These are phyloP conservation scores for Brachionus plicatilis DNA, from an alignment of 1,140 invertebrate species.

Conservation along the genomic window DNA sequence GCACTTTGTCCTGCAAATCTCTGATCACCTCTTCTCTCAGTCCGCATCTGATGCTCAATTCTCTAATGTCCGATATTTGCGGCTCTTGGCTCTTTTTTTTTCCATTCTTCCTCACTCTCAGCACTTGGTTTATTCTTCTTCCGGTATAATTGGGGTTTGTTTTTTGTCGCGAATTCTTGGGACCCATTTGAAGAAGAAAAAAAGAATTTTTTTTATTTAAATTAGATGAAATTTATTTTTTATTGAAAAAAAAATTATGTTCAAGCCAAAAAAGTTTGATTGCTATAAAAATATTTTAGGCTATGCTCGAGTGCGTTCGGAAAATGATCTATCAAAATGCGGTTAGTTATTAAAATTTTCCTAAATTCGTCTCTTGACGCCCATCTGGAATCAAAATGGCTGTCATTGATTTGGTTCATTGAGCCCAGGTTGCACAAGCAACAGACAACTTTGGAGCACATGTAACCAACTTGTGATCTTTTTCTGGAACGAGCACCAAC, in stretches of 20 bases:
- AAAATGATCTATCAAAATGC: constrained; percentile 36
- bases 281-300: constrained; percentile 21
- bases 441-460: not conserved
- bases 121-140: not conserved
- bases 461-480: not conserved
- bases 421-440: not conserved
- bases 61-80: not conserved
- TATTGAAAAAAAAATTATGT: not conserved
- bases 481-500: not conserved
- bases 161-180: not conserved
- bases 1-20: not conserved
- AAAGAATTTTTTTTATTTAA: not conserved
- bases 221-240: not conserved
- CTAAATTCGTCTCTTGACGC: constrained; percentile 29
- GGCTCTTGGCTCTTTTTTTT: not conserved
- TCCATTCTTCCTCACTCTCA: not conserved
- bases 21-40: not conserved
- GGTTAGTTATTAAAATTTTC: constrained; percentile 39
- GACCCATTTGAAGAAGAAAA: not conserved
- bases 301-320: constrained; percentile 18
- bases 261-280: not conserved
- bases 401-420: not conserved
- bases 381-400: constrained; percentile 21
- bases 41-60: not conserved
- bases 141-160: not conserved